Base-by-base conservation (phyloP, 2,888 invertebrate genomes). In the Pristionchus mayeri region DNA sequence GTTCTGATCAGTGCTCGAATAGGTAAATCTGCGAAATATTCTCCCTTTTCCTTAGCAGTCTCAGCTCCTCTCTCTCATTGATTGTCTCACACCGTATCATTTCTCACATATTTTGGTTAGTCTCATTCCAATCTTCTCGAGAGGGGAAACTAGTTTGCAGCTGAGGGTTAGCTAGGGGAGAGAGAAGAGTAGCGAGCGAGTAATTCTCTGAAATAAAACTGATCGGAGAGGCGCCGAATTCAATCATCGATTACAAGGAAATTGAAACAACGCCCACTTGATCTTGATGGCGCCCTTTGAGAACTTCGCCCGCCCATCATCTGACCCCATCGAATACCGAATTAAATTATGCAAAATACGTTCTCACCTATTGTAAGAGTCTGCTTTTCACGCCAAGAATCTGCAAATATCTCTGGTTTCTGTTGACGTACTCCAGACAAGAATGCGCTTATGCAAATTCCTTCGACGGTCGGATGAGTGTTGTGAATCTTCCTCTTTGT, bases 191-290 rank as follows among this genome's bases (percentile, higher is more conserved):
- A 71, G 24, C 16, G 37, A n/a, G 21, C 37, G 67, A 67, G 67
- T 67, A 67, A 37, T 37, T 21, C 71, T 44, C 71, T 71, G 44
- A 34, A 71, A 71, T 71, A 44, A 71, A 71, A 71, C 71, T n/a
- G 71, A 71, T 24, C 27, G 40, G 24, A 71, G 24, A n/a, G 71
- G 71, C 76, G 30, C 76, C 50, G 50, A 50, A n/a, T 48, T 76
- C 76, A 76, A 76, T 76, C 76, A 76, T 48, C 50, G 50, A 76
- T 50, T 52, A 27, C 71, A 71, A n/a, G 34, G n/a, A n/a, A n/a
- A 30, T n/a, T 2, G 40, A 71, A 71, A 21, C 71, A 40, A 37
- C 71, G 71, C 37, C 71, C 71, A 37, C 37, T 21, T 57, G 4
- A 57, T 16, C 18, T 16, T 30, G 76, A 50, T 13, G 2, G 48